Percentiles rank a stretch among this genome's conserved stretches.
Conservation (phyloP, 53 echinoderm and acorn worm species). For the Stichopus horrens region DNA sequence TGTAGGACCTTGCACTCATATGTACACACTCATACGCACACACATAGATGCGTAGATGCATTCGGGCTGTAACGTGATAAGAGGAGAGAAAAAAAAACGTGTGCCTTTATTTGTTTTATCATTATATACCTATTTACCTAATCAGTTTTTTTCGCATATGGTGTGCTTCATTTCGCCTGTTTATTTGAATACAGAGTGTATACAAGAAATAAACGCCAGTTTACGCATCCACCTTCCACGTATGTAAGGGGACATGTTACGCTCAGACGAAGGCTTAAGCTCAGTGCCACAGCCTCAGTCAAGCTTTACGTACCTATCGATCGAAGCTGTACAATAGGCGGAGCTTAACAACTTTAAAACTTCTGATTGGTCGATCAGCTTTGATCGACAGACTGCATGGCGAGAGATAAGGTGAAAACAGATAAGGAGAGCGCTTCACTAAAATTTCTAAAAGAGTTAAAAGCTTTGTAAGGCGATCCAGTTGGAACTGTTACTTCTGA, state of each 20-base stretch:
- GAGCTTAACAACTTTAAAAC: slow-evolving; percentile 4
- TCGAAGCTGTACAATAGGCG: background rate
- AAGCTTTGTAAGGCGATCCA: background rate
- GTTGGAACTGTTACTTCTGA: background rate
- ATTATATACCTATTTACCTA: slow-evolving; percentile 19
- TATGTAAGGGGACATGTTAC: too few species aligned
- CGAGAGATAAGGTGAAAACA: background rate
- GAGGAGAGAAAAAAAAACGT: background rate
- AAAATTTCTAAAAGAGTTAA: background rate
- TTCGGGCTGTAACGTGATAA: too few species aligned
- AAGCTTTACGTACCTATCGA: too few species aligned
- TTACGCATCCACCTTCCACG: too few species aligned
- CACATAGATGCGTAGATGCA: too few species aligned
- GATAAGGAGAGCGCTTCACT: background rate
- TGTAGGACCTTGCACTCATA: too few species aligned
- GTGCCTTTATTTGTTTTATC: slow-evolving; percentile 1
- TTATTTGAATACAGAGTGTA: background rate
- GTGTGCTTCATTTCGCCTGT: background rate
- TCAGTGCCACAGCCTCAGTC: too few species aligned
- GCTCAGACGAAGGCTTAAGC: too few species aligned
- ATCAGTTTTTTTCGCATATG: background rate
- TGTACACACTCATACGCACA: too few species aligned
- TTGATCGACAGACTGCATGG: slow-evolving; percentile 44
- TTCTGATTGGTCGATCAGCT: slow-evolving; percentile 26
- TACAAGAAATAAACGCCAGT: too few species aligned